Conservation (phyloP, 2,113 vertebrate genomes). For the Misgurnus mizolepis region DNA sequence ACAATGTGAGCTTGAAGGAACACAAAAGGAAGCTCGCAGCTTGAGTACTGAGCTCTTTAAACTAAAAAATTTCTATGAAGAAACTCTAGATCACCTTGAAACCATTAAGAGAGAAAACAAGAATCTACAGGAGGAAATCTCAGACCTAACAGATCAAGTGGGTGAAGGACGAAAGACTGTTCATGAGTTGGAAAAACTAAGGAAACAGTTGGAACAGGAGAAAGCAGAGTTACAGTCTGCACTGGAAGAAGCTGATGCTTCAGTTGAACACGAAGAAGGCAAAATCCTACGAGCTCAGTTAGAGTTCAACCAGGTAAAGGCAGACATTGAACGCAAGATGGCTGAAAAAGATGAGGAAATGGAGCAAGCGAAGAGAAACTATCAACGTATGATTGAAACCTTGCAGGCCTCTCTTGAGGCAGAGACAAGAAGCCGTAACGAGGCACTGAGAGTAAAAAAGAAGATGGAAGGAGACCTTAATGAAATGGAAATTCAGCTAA, state of each 20-base stretch:
- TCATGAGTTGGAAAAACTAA: slow-evolving; percentile 80
- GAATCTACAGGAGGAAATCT: slow-evolving; percentile 68
- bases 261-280: slow-evolving; percentile 83
- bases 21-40: slow-evolving; percentile 87
- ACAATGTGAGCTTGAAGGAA: slow-evolving; percentile 86
- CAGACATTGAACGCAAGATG: slow-evolving; percentile 76
- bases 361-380: slow-evolving; percentile 83
- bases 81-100: slow-evolving; percentile 86
- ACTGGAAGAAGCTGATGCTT: slow-evolving; percentile 89
- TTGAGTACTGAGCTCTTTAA: slow-evolving; percentile 93
- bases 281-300: slow-evolving; percentile 82
- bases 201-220: slow-evolving; percentile 86
- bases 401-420: slow-evolving; percentile 82
- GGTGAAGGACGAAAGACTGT: slow-evolving; percentile 79
- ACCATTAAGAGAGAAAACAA: slow-evolving; percentile 71
- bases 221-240: slow-evolving; percentile 86
- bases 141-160: slow-evolving; percentile 82
- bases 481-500: slow-evolving; percentile 80
- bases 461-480: slow-evolving; percentile 86
- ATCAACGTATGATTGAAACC: slow-evolving; percentile 76
- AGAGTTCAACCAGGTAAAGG: slow-evolving; percentile 81
- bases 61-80: slow-evolving; percentile 90
- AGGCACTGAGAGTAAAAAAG: slow-evolving; percentile 82
- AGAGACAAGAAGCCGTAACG: slow-evolving; percentile 78
- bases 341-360: slow-evolving; percentile 84